Evolutionary conservation across 2,888 invertebrate species (phyloP).

Genomic region (Tiphia femorata): DNA sequence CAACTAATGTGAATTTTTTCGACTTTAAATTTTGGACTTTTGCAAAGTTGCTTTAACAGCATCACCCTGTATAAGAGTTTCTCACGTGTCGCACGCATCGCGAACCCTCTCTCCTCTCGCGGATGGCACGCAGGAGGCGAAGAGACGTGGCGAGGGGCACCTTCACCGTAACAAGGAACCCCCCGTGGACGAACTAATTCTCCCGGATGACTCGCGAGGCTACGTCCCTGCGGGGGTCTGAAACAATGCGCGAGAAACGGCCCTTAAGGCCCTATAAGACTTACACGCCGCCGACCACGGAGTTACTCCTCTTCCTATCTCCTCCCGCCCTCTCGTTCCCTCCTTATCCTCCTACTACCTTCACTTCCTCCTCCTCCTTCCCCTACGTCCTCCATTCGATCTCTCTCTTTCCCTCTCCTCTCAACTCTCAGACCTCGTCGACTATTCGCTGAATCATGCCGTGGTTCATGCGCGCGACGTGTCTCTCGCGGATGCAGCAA

Average conservation of each 20-base stretch:
- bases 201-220: conserved; percentile 67
- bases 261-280: conserved; percentile 41
- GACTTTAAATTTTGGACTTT: no score
- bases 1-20: no score
- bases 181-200: conserved; percentile 68
- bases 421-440: conserved; percentile 31
- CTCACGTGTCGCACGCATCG: conserved; percentile 46
- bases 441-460: conserved; percentile 57
- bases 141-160: conserved; percentile 37
- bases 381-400: conserved; percentile 2
- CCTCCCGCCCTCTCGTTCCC: conserved; percentile 24
- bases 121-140: conserved; percentile 14
- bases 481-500: conserved; percentile 43
- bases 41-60: no score
- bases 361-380: not conserved
- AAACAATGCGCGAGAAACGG: conserved; percentile 66
- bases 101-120: conserved; percentile 12
- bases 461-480: conserved; percentile 41
- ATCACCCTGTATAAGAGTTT: no score
- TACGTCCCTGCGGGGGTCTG: conserved; percentile 65
- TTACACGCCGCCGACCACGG: conserved; percentile 37
- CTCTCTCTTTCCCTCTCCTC: not conserved
- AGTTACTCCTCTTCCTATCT: conserved; percentile 26
- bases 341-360: not conserved
- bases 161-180: conserved; percentile 65